phyloP scores from a whole-genome alignment of 2,888 invertebrate genomes.

The Imbricaverruca yamaguchii region DNA sequence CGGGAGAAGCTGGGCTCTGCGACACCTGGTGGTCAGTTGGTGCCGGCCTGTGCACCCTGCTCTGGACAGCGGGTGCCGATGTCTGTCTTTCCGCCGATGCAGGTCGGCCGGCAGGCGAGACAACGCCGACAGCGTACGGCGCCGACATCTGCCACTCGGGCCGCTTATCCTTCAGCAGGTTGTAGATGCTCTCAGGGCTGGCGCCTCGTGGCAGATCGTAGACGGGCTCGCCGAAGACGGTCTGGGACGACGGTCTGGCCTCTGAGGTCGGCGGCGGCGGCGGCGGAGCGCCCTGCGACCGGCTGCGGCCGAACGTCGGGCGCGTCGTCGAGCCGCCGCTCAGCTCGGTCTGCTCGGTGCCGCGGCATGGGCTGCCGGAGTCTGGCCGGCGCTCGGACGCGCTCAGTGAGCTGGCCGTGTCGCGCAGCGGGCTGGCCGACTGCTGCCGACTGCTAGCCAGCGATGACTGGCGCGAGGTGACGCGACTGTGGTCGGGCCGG shows the following conservation, averaged over 20 bases:
- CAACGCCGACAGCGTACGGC: not conserved
- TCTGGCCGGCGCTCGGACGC: not conserved
- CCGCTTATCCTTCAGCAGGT: not conserved
- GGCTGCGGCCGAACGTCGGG: not conserved
- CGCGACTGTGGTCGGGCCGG: not conserved
- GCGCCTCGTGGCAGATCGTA: constrained; percentile 8
- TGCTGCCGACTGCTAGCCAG: not conserved
- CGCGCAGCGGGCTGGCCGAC: not conserved
- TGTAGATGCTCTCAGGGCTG: not conserved
- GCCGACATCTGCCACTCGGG: constrained; percentile 7
- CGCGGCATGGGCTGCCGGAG: not conserved
- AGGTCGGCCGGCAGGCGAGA: no score
- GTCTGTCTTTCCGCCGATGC: no score
- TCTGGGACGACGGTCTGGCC: not conserved
- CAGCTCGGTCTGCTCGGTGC: not conserved
- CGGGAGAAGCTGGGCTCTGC: no score
- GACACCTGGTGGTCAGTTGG: no score
- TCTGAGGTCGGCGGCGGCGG: not conserved
- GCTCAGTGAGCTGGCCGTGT: not conserved
- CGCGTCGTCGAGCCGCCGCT: not conserved
- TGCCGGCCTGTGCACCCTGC: no score
- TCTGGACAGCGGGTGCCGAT: no score
- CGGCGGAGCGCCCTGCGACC: not conserved
- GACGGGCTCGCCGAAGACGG: not conserved
- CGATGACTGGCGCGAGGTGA: not conserved